phyloP scores from a whole-genome alignment of 2,888 invertebrate species.

The Drosophila aldrichi region DNA sequence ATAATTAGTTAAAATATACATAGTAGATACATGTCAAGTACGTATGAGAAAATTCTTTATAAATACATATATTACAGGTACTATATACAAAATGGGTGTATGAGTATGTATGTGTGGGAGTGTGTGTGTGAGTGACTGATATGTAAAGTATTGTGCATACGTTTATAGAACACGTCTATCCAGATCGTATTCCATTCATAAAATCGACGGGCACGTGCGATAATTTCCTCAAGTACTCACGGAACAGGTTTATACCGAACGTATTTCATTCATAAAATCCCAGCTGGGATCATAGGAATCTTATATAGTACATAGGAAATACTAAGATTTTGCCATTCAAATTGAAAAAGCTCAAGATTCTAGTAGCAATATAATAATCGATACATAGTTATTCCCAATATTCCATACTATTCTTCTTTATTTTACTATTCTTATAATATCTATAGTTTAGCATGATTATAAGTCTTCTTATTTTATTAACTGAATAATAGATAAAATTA shows the following conservation, averaged over 20 bases:
- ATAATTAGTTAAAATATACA: constrained; percentile 42
- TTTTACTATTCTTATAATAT: background rate
- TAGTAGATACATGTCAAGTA: constrained; percentile 47
- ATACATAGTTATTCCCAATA: background rate
- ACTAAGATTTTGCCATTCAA: constrained; percentile 1
- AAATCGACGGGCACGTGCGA: constrained; percentile 23
- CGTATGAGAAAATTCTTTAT: constrained; percentile 23
- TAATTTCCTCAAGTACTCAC: constrained; percentile 1
- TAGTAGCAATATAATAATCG: background rate
- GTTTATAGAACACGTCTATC: constrained; percentile 22
- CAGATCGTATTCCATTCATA: constrained; percentile 44
- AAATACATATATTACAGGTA: constrained; percentile 18
- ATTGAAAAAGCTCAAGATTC: background rate
- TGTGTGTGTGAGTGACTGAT: constrained; percentile 7
- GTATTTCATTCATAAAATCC: constrained; percentile 25
- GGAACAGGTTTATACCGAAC: constrained; percentile 15
- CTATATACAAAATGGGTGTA: background rate
- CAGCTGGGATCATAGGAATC: background rate
- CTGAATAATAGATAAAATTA: background rate
- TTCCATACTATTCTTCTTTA: background rate
- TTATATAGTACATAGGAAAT: background rate
- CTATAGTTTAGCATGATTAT: background rate
- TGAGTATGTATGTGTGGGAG: background rate
- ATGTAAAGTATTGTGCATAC: constrained; percentile 18
- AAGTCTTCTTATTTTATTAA: background rate